Evolutionary conservation across 2,113 vertebrate genomes (phyloP), one percentile per base, ranked within the genome.

Genomic region (Halichoerus grypus): DNA sequence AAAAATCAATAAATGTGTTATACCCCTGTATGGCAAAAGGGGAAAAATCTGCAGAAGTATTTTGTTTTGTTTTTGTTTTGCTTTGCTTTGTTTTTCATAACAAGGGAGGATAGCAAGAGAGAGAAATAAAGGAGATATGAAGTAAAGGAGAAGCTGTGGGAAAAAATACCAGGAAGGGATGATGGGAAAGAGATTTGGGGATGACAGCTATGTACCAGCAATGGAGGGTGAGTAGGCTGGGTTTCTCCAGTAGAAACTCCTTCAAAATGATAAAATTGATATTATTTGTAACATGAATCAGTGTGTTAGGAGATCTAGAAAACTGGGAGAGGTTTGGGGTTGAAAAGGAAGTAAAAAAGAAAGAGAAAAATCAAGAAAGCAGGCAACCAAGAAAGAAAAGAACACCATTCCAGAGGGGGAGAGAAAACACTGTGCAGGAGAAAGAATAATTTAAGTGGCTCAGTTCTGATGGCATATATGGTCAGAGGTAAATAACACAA

Each of bases 191-290:
- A 36, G 7, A 7, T 33, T 26, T 18, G 24, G 26, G 46, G 22
- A 15, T 28, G 7, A 33, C 9, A 13, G 46, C 63, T 15, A 18
- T 12, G 22, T 4, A 11, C 3, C 46, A 18, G 51, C 2, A 31
- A n/a, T 4, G 36, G 8, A 36, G 36, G 0, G 39, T 1, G 12
- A 16, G 80, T 3, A 36, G 61, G 21, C 53, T 2, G 1, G 16
- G 53, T 12, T 16, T 3, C 51, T 36, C 53, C 42, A 86, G 33
- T 7, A 2, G 63, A 36, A 22, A 18, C 2, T 22, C 6, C 39
- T 8, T 24, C 53, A 69, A 69, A 46, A 42, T 22, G 39, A 8
- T 6, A n/a, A 31, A 10, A 33, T 4, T 1, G 9, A n/a, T 12
- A 39, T 15, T 8, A 79, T 28, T 49, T 36, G 0, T 26, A 28